Evolutionary conservation across 2,797 vertebrate genomes (phyloP).

Genomic region (Semotilus atromaculatus): DNA sequence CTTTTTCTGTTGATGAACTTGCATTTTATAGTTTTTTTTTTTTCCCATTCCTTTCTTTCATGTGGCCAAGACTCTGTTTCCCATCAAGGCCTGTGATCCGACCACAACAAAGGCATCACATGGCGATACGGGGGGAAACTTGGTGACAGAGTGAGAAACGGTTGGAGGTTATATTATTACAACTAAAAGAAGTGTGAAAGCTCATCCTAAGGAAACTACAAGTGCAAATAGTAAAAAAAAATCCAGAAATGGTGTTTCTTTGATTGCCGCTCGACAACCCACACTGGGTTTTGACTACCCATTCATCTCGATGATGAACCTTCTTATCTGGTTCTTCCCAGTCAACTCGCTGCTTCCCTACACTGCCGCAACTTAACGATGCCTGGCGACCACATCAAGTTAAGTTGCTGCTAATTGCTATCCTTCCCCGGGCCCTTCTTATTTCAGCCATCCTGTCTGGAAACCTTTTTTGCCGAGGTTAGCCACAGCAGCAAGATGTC

Average conservation of each 20-base stretch:
- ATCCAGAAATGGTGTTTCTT: slow-evolving; percentile 33
- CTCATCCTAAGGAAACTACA: slow-evolving; percentile 33
- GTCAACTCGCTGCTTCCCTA: slow-evolving; percentile 36
- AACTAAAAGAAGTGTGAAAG: not conserved
- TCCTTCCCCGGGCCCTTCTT: slow-evolving; percentile 46
- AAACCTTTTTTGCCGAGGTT: slow-evolving; percentile 71
- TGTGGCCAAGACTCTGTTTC: slow-evolving; percentile 78
- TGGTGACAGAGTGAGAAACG: slow-evolving; percentile 61
- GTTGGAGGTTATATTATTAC: slow-evolving; percentile 31
- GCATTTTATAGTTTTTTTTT: slow-evolving; percentile 69
- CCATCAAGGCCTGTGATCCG: slow-evolving; percentile 76
- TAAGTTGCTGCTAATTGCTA: slow-evolving; percentile 57
- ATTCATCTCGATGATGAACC: slow-evolving; percentile 61
- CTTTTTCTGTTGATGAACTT: slow-evolving; percentile 77
- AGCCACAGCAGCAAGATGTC: slow-evolving; percentile 64
- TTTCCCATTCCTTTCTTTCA: slow-evolving; percentile 68
- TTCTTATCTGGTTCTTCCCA: slow-evolving; percentile 57
- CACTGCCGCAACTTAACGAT: slow-evolving; percentile 69
- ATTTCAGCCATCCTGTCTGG: slow-evolving; percentile 63
- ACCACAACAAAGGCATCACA: slow-evolving; percentile 79
- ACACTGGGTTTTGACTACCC: slow-evolving; percentile 71
- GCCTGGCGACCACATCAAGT: slow-evolving; percentile 72
- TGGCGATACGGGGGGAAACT: slow-evolving; percentile 68
- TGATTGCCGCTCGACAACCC: slow-evolving; percentile 27
- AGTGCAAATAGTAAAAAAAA: slow-evolving; percentile 51